Conservation (phyloP, 2,888 invertebrate species). For the Biston stratarius region DNA sequence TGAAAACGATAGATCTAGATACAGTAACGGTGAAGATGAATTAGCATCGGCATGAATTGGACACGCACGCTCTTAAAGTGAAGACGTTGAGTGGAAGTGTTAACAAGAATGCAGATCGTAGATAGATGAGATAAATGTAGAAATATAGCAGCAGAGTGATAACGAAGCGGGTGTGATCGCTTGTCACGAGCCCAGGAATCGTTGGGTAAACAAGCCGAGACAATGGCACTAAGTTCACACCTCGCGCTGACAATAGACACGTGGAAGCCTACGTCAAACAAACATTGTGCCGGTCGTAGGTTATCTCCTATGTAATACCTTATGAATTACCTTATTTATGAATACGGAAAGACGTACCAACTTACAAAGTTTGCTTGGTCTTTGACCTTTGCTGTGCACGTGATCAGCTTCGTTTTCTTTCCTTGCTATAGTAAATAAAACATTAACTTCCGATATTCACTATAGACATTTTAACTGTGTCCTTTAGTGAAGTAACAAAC, state of each 20-base stretch:
- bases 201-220: constrained; percentile 61
- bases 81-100: constrained; percentile 22
- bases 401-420: not conserved
- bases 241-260: constrained; percentile 52
- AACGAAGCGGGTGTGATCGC: constrained; percentile 37
- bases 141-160: constrained; percentile 33
- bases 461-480: too few relatives aligned
- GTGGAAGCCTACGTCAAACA: constrained; percentile 37
- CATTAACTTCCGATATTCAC: too few relatives aligned
- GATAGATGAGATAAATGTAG: constrained; percentile 4
- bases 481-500: too few relatives aligned
- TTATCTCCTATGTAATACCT: constrained; percentile 9
- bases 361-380: constrained; percentile 1
- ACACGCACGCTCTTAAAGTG: constrained; percentile 23
- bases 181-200: constrained; percentile 41
- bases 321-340: too few relatives aligned
- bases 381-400: constrained; percentile 1
- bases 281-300: constrained; percentile 16
- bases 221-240: constrained; percentile 58
- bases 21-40: constrained; percentile 25
- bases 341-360: not conserved
- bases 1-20: constrained; percentile 61
- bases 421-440: not conserved
- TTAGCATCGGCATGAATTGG: constrained; percentile 26
- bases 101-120: constrained; percentile 26